A percentile compares a stretch with the other conserved stretches of the same genome.
phyloP scores from a whole-genome alignment of 2,888 invertebrate species.

The Agrotis puta region DNA sequence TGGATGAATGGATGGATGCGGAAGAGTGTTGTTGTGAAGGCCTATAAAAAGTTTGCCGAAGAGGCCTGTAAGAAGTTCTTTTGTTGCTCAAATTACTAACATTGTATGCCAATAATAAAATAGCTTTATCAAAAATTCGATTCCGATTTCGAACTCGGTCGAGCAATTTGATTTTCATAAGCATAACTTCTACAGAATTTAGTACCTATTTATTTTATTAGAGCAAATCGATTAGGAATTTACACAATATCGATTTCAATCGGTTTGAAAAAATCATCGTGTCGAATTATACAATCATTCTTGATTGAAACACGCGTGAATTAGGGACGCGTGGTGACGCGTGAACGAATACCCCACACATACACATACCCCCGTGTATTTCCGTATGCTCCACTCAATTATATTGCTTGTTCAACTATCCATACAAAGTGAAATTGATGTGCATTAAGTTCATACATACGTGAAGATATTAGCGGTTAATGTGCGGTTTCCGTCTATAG shows the following conservation, averaged over 20 bases:
- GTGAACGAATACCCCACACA: slow-evolving; percentile 32
- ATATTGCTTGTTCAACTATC: slow-evolving; percentile 27
- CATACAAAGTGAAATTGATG: slow-evolving; percentile 17
- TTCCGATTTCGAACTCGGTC: neutral
- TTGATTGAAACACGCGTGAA: slow-evolving; percentile 52
- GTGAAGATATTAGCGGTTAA: neutral
- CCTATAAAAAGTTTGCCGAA: no score
- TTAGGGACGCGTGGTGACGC: slow-evolving; percentile 54
- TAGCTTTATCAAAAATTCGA: neutral
- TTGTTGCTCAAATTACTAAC: no score
- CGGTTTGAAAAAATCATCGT: slow-evolving; percentile 34
- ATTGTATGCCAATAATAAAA: neutral
- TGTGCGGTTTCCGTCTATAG: neutral
- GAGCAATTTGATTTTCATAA: neutral
- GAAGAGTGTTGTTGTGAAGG: no score
- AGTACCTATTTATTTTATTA: neutral
- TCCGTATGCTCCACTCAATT: slow-evolving; percentile 27
- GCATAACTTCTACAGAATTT: neutral
- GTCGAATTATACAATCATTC: slow-evolving; percentile 53
- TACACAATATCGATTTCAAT: slow-evolving; percentile 21
- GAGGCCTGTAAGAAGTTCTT: no score
- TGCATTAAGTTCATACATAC: neutral
- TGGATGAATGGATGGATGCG: no score
- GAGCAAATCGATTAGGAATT: slow-evolving; percentile 1
- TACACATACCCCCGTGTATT: slow-evolving; percentile 32